Evolutionary conservation across 1,140 invertebrate species (phyloP).

Genomic region (Ctenoplectra terminalis): DNA sequence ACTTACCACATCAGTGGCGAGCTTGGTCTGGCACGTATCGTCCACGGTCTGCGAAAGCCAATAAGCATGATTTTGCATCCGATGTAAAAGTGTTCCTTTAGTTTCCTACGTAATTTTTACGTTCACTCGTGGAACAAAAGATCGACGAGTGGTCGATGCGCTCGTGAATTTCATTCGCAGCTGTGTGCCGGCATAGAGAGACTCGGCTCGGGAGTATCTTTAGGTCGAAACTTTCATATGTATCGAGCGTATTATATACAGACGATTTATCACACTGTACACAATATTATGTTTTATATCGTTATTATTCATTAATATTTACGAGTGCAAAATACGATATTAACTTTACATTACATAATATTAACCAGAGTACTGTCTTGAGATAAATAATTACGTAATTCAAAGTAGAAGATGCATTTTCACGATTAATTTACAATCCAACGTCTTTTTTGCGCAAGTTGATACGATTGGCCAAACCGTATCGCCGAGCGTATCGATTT

Average conservation of each 20-base stretch:
- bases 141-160: background rate
- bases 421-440: background rate
- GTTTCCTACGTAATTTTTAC: constrained; percentile 6
- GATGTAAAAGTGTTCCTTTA: constrained; percentile 8
- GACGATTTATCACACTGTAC: background rate
- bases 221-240: background rate
- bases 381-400: background rate
- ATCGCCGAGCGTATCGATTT: constrained; percentile 19
- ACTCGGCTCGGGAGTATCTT: background rate
- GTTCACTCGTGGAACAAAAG: background rate
- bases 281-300: background rate
- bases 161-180: background rate
- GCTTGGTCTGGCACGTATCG: background rate
- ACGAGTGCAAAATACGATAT: no score
- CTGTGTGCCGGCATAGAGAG: background rate
- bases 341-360: no score
- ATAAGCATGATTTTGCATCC: constrained; percentile 18
- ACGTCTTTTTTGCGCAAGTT: background rate
- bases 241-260: background rate
- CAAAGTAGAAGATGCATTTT: background rate
- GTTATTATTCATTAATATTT: no score
- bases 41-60: background rate
- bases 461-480: background rate
- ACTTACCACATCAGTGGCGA: background rate
- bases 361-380: no score